These are phyloP conservation scores for Coranthus polyacanthus DNA, from an alignment of 2,797 vertebrate species.

Conservation along the genomic window DNA sequence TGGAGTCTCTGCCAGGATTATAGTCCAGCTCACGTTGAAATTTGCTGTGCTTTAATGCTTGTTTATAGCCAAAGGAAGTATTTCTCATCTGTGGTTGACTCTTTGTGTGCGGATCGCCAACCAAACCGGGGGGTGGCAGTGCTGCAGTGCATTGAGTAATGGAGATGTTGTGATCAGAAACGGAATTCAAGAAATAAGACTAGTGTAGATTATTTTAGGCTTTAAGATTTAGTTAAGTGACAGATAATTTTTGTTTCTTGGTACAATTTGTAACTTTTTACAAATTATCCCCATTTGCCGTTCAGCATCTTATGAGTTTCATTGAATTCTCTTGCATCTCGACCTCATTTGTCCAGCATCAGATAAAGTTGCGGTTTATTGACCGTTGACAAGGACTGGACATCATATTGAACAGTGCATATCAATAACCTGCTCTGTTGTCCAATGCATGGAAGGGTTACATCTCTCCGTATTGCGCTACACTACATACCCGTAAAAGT, in stretches of 20 bases:
- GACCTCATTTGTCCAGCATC: slow-evolving; percentile 6
- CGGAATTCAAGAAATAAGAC: too few species aligned
- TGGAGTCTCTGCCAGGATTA: neutral
- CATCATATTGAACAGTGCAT: slow-evolving; percentile 50
- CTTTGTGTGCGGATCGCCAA: too few species aligned
- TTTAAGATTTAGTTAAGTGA: too few species aligned
- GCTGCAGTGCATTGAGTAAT: too few species aligned
- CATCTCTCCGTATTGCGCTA: slow-evolving; percentile 39
- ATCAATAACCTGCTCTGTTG: slow-evolving; percentile 50
- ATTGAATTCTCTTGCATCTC: neutral
- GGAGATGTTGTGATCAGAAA: too few species aligned
- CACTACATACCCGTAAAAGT: too few species aligned
- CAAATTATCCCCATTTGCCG: neutral
- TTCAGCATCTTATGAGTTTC: neutral
- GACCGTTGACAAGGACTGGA: slow-evolving; percentile 35
- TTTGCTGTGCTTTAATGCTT: neutral
- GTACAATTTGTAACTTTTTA: too few species aligned
- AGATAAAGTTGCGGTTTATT: slow-evolving; percentile 17
- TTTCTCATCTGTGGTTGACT: too few species aligned
- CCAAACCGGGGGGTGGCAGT: too few species aligned
- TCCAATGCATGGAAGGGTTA: slow-evolving; percentile 20
- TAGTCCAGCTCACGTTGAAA: neutral
- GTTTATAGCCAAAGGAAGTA: neutral
- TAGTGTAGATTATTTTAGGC: too few species aligned
- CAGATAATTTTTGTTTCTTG: too few species aligned